Base-by-base conservation (phyloP, 2,797 vertebrate genomes). In the Micrastur ruficollis region DNA sequence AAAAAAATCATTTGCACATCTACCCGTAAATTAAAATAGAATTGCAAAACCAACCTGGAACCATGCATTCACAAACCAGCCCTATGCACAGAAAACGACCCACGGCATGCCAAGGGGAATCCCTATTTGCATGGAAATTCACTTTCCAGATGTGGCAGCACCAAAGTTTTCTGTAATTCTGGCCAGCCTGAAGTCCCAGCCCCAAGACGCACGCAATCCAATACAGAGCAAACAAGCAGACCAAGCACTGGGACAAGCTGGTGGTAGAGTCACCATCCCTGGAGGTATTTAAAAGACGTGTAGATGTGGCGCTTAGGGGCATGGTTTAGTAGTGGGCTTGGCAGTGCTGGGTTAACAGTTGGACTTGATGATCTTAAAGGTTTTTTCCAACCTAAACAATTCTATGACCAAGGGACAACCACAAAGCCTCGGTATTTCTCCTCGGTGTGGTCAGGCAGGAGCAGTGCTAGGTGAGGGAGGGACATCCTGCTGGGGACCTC, bases 61-160 rank as follows among this genome's bases (percentile, higher is more conserved):
- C 1, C 2, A 13, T 2, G 38, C 22, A 32, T 16, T 56, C 55
- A 38, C 40, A 32, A 53, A 38, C 3, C 18, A 67, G 34, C 32
- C 11, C 34, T 6, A 8, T 5, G 63, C 71, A 14, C n/a, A 21
- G 31, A 31, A 42, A 36, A 19, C 1, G 1, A 12, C 15, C 20
- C 6, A 0, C 0, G 7, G 21, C 47, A n/a, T 3, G 29, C 21
- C 23, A 10, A 9, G 16, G n/a, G 23, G 19, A 14, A 46, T 15
- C 47, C 36, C 29, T 36, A 5, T 31, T 32, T 65, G n/a, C 8
- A 7, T 0, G 27, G 34, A 63, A 42, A 79, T 79, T 32, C 0
- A 5, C 22, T 53, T 58, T 38, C 58, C 58, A 22, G 34, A 22
- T 22, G 31, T 9, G 27, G 42, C 46, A 27, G 15, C 23, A 36